Evolutionary conservation across 2,888 invertebrate species (phyloP).

Genomic region (Cheilosia pagana): DNA sequence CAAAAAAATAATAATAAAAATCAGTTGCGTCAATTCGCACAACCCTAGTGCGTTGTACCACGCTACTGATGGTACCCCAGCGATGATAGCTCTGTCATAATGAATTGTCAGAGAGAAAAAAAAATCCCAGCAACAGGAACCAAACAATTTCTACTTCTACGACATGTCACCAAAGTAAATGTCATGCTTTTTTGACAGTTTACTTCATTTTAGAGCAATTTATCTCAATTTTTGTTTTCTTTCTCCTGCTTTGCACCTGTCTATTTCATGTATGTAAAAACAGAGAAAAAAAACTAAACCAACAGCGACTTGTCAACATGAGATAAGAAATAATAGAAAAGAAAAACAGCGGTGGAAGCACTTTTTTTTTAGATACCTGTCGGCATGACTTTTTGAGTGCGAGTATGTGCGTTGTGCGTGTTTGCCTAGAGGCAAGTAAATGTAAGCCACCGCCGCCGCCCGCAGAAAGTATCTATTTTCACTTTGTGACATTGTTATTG

Average conservation of each 20-base stretch:
- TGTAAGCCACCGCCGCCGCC: constrained; percentile 35
- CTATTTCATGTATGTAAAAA: background rate
- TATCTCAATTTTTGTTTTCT: constrained; percentile 45
- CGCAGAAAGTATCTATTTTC: constrained; percentile 50
- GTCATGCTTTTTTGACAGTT: constrained; percentile 57
- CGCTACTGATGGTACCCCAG: background rate
- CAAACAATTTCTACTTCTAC: constrained; percentile 50
- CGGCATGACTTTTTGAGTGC: background rate
- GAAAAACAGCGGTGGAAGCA: background rate
- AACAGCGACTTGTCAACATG: constrained; percentile 33
- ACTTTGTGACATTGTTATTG: constrained; percentile 38
- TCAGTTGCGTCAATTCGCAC: background rate
- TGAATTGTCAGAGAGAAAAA: constrained; percentile 9
- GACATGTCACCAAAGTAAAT: constrained; percentile 51
- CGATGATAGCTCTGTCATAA: constrained; percentile 34
- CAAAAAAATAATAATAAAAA: constrained; percentile 16
- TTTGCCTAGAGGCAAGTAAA: constrained; percentile 22
- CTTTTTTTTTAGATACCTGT: constrained; percentile 33
- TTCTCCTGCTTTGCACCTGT: background rate
- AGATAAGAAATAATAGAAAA: constrained; percentile 32
- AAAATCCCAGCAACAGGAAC: constrained; percentile 44
- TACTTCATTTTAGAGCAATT: constrained; percentile 53
- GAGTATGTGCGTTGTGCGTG: constrained; percentile 11
- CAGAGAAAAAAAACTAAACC: background rate
- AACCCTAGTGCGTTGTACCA: background rate